Evolutionary conservation across 2,113 vertebrate species (phyloP).

Genomic region (Marmota flaviventris): DNA sequence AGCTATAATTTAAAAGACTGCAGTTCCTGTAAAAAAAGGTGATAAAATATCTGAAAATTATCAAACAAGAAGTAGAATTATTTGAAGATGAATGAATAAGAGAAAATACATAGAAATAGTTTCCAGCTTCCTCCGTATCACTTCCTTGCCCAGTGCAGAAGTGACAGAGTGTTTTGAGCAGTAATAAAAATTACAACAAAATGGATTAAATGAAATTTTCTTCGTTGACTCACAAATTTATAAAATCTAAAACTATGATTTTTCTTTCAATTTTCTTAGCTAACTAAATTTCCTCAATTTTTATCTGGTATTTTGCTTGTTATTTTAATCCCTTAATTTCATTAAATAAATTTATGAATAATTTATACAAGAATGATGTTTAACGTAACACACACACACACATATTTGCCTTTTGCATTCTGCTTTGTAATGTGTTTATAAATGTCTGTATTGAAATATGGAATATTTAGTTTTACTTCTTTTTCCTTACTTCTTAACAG

Average conservation of each 20-base stretch:
- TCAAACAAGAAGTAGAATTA: not conserved
- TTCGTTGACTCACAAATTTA: not conserved
- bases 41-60: not conserved
- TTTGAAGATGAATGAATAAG: not conserved
- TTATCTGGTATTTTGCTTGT: not conserved
- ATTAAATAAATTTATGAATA: not conserved
- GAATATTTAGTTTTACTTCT: not conserved
- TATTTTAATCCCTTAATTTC: not conserved
- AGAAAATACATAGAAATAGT: not conserved
- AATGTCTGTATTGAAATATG: not conserved
- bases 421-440: not conserved
- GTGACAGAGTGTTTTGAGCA: not conserved
- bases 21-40: not conserved
- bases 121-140: not conserved
- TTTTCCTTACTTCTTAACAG: not conserved
- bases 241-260: not conserved
- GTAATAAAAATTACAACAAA: slow-evolving; percentile 18
- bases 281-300: not conserved
- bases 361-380: not conserved
- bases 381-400: not conserved
- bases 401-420: not conserved
- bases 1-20: not conserved
- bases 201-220: not conserved
- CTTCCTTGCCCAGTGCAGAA: not conserved
- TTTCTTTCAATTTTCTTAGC: not conserved